Conservation (phyloP, 2,797 vertebrate species). For the Onychomys leucogaster region DNA sequence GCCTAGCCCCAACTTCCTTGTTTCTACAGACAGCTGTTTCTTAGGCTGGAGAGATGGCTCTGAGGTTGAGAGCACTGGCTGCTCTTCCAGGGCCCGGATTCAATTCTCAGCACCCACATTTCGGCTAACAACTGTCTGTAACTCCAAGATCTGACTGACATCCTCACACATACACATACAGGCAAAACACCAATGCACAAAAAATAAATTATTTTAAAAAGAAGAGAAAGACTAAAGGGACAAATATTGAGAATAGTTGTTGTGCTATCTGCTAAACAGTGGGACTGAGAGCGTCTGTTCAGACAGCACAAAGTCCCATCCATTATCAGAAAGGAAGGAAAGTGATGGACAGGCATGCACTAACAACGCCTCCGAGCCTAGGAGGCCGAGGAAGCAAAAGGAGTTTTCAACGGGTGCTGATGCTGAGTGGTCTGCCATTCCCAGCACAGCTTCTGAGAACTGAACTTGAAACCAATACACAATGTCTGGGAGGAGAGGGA, state of each 20-base stretch:
- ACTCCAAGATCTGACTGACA: not conserved
- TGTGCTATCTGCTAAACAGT: not conserved
- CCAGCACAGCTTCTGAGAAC: not conserved
- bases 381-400: not conserved
- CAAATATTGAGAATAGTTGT: not conserved
- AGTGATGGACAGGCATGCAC: not conserved
- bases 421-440: not conserved
- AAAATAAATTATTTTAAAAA: not conserved
- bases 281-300: not conserved
- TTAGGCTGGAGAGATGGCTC: not conserved
- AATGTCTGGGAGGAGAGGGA: not conserved
- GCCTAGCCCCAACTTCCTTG: not conserved
- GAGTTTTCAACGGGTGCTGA: not conserved
- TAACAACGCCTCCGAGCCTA: not conserved
- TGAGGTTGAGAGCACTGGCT: not conserved
- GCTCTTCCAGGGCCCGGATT: not conserved
- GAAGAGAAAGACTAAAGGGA: not conserved
- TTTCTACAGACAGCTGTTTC: not conserved
- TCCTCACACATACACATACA: not conserved
- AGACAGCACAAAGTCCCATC: not conserved
- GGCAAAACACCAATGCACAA: not conserved
- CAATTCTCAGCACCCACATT: not conserved
- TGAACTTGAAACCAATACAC: not conserved
- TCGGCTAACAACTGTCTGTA: not conserved
- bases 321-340: rapidly evolving